Conservation (phyloP, 2,113 vertebrate genomes). For the Scatophagus argus region DNA sequence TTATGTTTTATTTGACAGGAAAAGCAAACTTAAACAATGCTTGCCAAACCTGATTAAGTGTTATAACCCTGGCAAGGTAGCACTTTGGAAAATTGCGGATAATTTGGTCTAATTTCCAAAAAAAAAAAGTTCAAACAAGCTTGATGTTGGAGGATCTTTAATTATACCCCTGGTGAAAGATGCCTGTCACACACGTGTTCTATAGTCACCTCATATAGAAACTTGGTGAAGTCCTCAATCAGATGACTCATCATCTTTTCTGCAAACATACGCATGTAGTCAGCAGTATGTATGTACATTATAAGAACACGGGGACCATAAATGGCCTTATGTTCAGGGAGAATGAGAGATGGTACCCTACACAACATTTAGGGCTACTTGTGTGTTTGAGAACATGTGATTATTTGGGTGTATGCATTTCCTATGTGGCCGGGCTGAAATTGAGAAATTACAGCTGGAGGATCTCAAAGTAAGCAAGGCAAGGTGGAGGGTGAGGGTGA, state of each 20-base stretch:
- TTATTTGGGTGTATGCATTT: constrained; percentile 85
- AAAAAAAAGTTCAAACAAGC: constrained; percentile 65
- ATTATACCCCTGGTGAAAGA: constrained; percentile 75
- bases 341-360: constrained; percentile 66
- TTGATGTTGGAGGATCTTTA: constrained; percentile 74
- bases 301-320: constrained; percentile 61
- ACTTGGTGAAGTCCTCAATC: constrained; percentile 39
- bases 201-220: constrained; percentile 63
- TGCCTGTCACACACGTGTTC: constrained; percentile 61
- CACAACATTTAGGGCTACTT: constrained; percentile 70
- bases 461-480: constrained; percentile 70
- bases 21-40: constrained; percentile 73
- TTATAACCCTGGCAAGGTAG: constrained; percentile 68
- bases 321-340: constrained; percentile 51
- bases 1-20: constrained; percentile 62
- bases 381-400: constrained; percentile 79
- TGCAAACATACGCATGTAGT: constrained; percentile 55
- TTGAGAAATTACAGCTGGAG: constrained; percentile 77
- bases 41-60: constrained; percentile 76
- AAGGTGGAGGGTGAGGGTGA: constrained; percentile 64
- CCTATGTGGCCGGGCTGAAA: constrained; percentile 75
- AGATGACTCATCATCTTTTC: constrained; percentile 35
- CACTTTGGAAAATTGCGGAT: constrained; percentile 85
- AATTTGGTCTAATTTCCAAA: constrained; percentile 80
- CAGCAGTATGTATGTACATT: constrained; percentile 43